These are phyloP conservation scores for Corythaeola cristata DNA, from an alignment of 2,113 vertebrate species.

Conservation along the genomic window DNA sequence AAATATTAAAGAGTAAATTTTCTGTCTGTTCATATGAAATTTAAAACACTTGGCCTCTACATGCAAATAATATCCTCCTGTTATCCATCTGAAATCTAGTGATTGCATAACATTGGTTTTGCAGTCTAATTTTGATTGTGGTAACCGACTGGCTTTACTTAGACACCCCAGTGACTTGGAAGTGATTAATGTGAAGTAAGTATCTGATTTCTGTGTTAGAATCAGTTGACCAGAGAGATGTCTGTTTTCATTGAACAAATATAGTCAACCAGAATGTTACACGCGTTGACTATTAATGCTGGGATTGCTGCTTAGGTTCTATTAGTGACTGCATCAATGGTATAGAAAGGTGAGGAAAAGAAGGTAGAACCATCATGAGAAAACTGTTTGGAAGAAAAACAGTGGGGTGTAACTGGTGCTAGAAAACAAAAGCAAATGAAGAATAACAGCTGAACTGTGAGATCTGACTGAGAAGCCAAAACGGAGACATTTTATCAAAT, in stretches of 20 bases:
- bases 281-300: rapidly evolving
- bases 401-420: neutral
- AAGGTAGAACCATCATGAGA: neutral
- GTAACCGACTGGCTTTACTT: neutral
- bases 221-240: neutral
- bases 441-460: neutral
- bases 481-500: neutral
- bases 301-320: neutral
- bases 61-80: neutral
- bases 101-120: neutral
- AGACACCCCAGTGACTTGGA: neutral
- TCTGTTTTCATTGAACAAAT: neutral
- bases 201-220: neutral
- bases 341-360: neutral
- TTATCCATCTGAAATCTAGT: neutral
- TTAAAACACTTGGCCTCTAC: neutral
- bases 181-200: neutral
- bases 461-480: neutral
- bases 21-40: neutral
- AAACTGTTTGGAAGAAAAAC: neutral
- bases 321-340: rapidly evolving
- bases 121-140: neutral
- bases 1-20: neutral
- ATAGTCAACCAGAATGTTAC: neutral
- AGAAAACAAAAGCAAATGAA: neutral